phyloP scores from a whole-genome alignment of 2,113 vertebrate species.

The Hypanus sabinus region DNA sequence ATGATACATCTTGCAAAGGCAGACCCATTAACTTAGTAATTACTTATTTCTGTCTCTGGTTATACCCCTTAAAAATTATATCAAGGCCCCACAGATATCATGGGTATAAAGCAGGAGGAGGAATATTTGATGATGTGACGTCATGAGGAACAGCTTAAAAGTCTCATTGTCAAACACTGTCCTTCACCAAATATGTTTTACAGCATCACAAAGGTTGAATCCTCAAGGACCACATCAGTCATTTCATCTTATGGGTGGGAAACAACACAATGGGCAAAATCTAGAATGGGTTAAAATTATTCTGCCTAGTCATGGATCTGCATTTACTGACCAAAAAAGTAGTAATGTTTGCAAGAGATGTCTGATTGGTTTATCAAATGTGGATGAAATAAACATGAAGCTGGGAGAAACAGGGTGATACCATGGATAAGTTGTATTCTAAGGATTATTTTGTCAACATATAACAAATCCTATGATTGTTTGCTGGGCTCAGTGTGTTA shows the following conservation, averaged over 20 bases:
- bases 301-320: background rate
- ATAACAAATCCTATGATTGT: background rate
- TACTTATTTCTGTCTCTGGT: background rate
- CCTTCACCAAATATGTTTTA: no score
- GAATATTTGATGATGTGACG: background rate
- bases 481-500: background rate
- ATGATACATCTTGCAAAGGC: background rate
- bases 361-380: background rate
- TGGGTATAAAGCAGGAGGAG: background rate
- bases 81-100: background rate
- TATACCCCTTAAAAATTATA: background rate
- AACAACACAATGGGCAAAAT: background rate
- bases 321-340: background rate
- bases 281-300: background rate
- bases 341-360: background rate
- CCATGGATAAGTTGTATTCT: background rate
- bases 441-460: background rate
- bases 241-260: background rate
- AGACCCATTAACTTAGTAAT: background rate
- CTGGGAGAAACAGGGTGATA: background rate
- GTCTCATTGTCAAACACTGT: background rate
- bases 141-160: background rate
- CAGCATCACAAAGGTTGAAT: no score
- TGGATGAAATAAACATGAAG: background rate
- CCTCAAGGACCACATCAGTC: background rate